A percentile compares a stretch with the other conserved stretches of the same genome.
Conservation (phyloP, 2,797 vertebrate genomes). For the Esox masquinongy region DNA sequence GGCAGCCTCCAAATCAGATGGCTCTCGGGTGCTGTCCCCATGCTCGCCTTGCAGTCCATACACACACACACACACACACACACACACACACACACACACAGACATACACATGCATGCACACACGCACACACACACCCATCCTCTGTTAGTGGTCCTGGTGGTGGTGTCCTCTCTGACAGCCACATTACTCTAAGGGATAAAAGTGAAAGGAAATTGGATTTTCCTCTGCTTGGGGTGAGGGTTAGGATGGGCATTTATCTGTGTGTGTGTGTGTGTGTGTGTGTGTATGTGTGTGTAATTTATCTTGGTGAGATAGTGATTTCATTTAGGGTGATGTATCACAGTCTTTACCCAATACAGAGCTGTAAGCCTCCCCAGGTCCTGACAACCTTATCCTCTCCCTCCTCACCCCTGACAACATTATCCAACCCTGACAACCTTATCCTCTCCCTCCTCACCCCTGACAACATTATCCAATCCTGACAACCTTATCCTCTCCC, state of each 20-base stretch:
- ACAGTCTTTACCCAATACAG: conserved; percentile 68
- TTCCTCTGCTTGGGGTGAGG: conserved; percentile 42
- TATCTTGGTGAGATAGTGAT: conserved; percentile 76
- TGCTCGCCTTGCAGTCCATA: conserved; percentile 30
- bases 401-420: background rate
- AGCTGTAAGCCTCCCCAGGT: conserved; percentile 63
- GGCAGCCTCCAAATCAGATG: conserved; percentile 55
- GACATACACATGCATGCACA: no score
- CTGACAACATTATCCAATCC: no score
- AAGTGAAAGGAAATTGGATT: conserved; percentile 65
- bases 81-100: conserved; percentile 15
- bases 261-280: conserved; percentile 29
- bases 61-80: conserved; percentile 10
- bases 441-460: no score
- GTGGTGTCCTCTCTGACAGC: conserved; percentile 66
- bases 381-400: conserved; percentile 49
- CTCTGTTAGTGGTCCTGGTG: conserved; percentile 45
- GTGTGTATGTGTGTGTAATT: conserved; percentile 39
- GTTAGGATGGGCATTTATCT: conserved; percentile 41
- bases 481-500: conserved; percentile 23
- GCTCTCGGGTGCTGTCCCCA: conserved; percentile 41
- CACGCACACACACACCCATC: conserved; percentile 37
- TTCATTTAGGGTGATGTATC: conserved; percentile 83
- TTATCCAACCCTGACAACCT: background rate
- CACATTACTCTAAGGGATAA: conserved; percentile 79